phyloP scores from a whole-genome alignment of 2,113 vertebrate species.

The Aramus guarauna region DNA sequence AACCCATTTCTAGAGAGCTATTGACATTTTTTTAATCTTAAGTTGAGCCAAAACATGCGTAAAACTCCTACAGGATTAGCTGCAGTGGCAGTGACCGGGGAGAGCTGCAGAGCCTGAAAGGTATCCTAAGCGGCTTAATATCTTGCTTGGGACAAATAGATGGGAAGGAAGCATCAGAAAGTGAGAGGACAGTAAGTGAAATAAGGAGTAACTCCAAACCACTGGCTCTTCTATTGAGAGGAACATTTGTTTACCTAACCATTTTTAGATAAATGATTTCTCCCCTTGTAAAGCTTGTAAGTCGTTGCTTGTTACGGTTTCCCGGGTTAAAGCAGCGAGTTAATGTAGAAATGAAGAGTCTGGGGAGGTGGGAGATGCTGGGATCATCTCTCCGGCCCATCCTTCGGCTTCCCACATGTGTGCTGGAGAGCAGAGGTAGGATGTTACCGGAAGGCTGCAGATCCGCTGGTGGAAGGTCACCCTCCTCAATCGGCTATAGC shows the following conservation, averaged over 20 bases:
- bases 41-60: neutral
- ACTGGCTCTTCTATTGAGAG: neutral
- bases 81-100: neutral
- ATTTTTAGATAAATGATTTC: neutral
- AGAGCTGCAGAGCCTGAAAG: neutral
- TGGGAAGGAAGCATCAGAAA: neutral
- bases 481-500: rapidly evolving
- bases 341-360: neutral
- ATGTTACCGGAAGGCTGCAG: neutral
- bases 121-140: neutral
- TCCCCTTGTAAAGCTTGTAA: neutral
- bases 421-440: neutral
- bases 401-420: rapidly evolving
- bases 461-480: neutral
- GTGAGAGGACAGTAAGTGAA: neutral
- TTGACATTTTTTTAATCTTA: neutral
- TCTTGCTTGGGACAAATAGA: neutral
- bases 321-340: neutral
- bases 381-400: neutral
- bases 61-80: neutral
- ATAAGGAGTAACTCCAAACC: neutral
- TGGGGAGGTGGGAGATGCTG: too few relatives aligned
- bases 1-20: neutral
- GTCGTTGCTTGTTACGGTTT: neutral
- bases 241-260: neutral